Evolutionary conservation across 2,113 vertebrate genomes (phyloP).

Genomic region (Elachura formosa): DNA sequence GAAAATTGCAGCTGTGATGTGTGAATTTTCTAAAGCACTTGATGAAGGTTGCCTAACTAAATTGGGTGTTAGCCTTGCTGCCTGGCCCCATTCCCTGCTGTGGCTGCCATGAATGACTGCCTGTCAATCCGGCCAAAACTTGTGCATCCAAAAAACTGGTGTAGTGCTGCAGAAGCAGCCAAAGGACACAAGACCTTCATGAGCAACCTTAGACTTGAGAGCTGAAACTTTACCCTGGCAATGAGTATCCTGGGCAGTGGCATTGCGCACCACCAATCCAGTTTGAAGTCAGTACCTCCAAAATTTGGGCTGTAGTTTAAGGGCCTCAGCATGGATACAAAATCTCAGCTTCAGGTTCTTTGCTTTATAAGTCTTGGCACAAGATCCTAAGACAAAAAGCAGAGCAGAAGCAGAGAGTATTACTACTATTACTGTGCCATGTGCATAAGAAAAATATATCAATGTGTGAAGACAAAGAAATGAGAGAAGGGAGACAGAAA

Average conservation of each 20-base stretch:
- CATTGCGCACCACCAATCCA: background rate
- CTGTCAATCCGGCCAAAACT: fast-evolving
- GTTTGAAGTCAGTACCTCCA: background rate
- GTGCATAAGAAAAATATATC: slow-evolving; percentile 47
- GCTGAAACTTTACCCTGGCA: background rate
- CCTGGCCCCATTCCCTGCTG: background rate
- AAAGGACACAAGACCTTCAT: fast-evolving
- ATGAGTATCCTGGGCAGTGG: background rate
- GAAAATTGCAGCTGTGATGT: background rate
- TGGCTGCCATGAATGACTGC: fast-evolving
- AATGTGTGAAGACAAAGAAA: slow-evolving; percentile 33
- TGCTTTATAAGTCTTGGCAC: background rate
- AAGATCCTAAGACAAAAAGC: slow-evolving; percentile 8
- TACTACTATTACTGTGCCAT: slow-evolving; percentile 13
- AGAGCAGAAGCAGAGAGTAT: slow-evolving; percentile 30
- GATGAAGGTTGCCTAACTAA: background rate
- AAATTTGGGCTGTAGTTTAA: background rate
- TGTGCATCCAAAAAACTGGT: fast-evolving
- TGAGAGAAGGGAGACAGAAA: slow-evolving; percentile 8
- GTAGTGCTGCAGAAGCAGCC: background rate
- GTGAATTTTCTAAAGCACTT: background rate
- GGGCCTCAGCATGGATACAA: background rate
- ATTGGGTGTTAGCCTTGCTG: background rate
- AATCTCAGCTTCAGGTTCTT: background rate
- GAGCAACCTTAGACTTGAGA: fast-evolving